Evolutionary conservation across 2,797 vertebrate species (phyloP), one percentile per base, ranked within the genome.

Genomic region (Tangara arthus): DNA sequence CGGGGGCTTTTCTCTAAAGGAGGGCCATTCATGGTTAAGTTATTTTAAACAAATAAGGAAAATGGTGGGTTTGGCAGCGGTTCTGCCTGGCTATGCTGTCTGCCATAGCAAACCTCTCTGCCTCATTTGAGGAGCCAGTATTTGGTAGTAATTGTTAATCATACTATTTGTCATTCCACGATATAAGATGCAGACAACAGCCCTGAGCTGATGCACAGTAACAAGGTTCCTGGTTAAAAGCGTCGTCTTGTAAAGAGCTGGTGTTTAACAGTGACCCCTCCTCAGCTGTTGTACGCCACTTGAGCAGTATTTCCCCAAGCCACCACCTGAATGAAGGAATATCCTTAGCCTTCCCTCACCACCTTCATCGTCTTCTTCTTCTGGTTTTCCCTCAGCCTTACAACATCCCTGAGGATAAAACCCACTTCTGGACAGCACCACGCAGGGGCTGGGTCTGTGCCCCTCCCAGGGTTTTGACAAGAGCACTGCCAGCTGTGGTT

Each of bases 31-130:
- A 27, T 79, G 93, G 75, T 87, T 93, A 96, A 95, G 73, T 90
- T 91, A 89, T 96, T 95, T 49, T 35, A 94, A 93, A 95, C 95
- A 96, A 93, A 82, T 79, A 75, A 79, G 55, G 55, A 55, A 87
- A 87, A 90, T 68, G 52, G 32, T 47, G 68, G 82, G 50, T 77
- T 88, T 24, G 47, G 21, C 68, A 18, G 87, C 4, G 8, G 59
- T 69, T 91, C 32, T 95, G 65, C 82, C 94, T 94, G 87, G 32
- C 93, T 87, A 28, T 61, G 86, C 72, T 89, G 8, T 94, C 86
- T 94, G 95, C 79, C 93, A 65, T 56, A 92, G 86, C 81, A 92
- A 93, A 77, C 82, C 78, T 87, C 61, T 93, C 84, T 91, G 71
- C 93, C 90, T 91, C 61, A 4, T 96, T 95, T 94, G 65, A 93